Conservation (phyloP, 2,113 vertebrate genomes). For the Chunga burmeisteri region DNA sequence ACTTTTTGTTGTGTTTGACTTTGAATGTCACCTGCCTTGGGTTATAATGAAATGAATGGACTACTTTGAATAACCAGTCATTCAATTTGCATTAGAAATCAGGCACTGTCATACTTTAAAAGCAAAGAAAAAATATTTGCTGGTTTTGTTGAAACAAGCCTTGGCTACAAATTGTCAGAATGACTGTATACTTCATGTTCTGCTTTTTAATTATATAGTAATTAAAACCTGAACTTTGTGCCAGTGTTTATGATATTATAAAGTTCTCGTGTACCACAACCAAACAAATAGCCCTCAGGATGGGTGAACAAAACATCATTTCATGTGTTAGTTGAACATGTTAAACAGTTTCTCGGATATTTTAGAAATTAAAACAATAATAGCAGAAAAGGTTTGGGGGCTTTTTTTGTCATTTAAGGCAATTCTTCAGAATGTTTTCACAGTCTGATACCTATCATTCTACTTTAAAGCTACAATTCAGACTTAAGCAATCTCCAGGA, state of each 20-base stretch:
- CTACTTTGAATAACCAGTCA: neutral
- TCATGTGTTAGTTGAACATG: neutral
- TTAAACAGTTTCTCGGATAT: neutral
- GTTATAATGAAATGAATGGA: neutral
- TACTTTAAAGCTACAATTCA: neutral
- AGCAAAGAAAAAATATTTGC: neutral
- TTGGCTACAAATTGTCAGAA: neutral
- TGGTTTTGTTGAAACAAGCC: neutral
- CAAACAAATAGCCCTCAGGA: neutral
- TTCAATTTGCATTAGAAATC: neutral
- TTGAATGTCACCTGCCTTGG: neutral
- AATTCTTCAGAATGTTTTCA: neutral
- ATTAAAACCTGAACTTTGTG: neutral
- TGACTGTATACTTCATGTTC: neutral
- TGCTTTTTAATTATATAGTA: neutral
- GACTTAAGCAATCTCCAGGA: neutral
- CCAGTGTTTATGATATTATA: neutral
- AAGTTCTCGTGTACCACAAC: neutral
- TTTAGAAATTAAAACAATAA: neutral
- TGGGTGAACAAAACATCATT: neutral
- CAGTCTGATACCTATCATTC: neutral
- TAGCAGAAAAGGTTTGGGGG: neutral
- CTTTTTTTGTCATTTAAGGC: neutral
- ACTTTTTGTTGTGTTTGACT: neutral
- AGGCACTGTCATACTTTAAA: neutral